A percentile compares a stretch with the other conserved stretches of the same genome.
Conservation (phyloP, 2,797 vertebrate genomes). For the Leuciscus waleckii region DNA sequence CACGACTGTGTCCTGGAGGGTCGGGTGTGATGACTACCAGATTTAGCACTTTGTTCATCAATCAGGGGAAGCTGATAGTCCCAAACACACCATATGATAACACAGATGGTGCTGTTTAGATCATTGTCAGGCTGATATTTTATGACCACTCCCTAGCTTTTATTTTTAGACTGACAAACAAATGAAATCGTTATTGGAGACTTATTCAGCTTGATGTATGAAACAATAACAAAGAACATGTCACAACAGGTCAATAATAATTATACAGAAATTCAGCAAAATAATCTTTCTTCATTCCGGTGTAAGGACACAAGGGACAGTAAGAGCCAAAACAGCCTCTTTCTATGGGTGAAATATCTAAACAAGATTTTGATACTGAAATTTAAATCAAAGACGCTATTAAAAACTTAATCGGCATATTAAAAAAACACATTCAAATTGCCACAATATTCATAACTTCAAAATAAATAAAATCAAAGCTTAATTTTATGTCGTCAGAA, state of each 20-base stretch:
- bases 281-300: background rate
- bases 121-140: constrained; percentile 52
- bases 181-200: constrained; percentile 60
- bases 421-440: background rate
- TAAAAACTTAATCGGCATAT: background rate
- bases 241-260: constrained; percentile 23
- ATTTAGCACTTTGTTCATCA: constrained; percentile 58
- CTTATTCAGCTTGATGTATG: constrained; percentile 64
- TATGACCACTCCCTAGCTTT: constrained; percentile 57
- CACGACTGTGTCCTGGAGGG: constrained; percentile 61
- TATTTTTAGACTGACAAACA: constrained; percentile 68
- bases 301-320: background rate
- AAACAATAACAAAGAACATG: constrained; percentile 29
- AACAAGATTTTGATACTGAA: background rate
- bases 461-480: background rate
- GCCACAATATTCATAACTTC: background rate
- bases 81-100: constrained; percentile 58
- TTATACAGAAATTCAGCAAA: constrained; percentile 1
- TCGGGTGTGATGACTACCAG: constrained; percentile 67
- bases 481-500: background rate
- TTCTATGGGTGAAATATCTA: background rate
- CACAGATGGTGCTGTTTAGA: constrained; percentile 63
- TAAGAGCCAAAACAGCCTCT: background rate
- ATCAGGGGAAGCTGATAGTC: constrained; percentile 49
- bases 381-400: background rate